phyloP scores from a whole-genome alignment of 64 coral and sea anemone species.

The Acropora yongei region DNA sequence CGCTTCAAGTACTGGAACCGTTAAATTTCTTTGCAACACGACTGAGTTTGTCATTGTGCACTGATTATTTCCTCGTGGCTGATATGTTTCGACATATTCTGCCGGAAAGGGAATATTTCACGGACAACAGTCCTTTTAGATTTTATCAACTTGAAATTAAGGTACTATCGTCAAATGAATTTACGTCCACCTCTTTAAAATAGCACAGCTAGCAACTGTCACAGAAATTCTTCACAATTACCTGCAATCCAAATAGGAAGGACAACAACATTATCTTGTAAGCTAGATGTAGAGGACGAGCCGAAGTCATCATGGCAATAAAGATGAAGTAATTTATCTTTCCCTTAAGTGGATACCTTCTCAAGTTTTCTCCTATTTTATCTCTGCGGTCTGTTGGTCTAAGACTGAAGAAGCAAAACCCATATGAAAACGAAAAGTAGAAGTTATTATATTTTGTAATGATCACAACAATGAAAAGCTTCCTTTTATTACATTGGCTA shows the following conservation, averaged over 20 bases:
- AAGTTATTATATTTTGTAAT: not conserved
- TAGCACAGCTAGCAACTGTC: not conserved
- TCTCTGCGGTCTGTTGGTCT: too few relatives aligned
- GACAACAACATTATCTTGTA: not conserved
- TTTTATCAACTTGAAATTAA: too few relatives aligned
- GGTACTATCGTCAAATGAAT: too few relatives aligned
- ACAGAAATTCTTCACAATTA: not conserved
- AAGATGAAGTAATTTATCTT: not conserved
- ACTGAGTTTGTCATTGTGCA: too few relatives aligned
- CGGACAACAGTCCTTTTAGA: too few relatives aligned
- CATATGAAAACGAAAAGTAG: not conserved
- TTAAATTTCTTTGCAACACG: too few relatives aligned
- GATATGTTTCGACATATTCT: too few relatives aligned
- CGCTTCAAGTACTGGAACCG: too few relatives aligned
- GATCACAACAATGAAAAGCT: not conserved
- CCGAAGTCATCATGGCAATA: not conserved
- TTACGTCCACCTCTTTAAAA: not conserved
- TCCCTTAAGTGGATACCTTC: not conserved
- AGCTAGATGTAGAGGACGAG: not conserved
- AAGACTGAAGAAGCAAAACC: not conserved
- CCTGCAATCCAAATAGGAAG: not conserved
- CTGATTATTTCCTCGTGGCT: too few relatives aligned
- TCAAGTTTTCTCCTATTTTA: too few relatives aligned
- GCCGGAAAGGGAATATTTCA: too few relatives aligned
- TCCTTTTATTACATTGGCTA: too few relatives aligned